phyloP scores from a whole-genome alignment of 2,888 invertebrate genomes.

The Phengaris arion region DNA sequence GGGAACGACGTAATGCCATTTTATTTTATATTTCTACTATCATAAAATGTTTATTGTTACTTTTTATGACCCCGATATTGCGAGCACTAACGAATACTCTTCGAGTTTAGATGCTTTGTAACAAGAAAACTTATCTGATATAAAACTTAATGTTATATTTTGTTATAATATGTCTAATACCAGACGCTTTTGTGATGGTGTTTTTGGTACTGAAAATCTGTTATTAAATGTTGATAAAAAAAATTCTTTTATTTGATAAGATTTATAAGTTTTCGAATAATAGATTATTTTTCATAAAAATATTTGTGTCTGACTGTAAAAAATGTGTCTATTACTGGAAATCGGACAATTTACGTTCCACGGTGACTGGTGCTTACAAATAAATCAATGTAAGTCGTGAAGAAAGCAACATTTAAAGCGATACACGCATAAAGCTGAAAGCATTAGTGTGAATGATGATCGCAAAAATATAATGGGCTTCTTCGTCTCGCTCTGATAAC shows the following conservation, averaged over 20 bases:
- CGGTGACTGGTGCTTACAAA: neutral
- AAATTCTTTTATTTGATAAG: constrained; percentile 1
- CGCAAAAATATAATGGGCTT: constrained; percentile 59
- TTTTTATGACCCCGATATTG: constrained; percentile 63
- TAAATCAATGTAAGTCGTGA: neutral
- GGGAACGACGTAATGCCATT: constrained; percentile 55
- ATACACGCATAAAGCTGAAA: constrained; percentile 31
- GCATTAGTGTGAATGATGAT: constrained; percentile 49
- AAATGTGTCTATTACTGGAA: neutral
- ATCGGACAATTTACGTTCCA: neutral
- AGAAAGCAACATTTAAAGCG: constrained; percentile 19
- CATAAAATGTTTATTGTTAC: constrained; percentile 66
- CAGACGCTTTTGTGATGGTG: constrained; percentile 8
- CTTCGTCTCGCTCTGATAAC: constrained; percentile 63
- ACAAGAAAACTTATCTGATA: constrained; percentile 17
- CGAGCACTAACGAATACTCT: constrained; percentile 41
- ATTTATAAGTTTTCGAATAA: neutral
- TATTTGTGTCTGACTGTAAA: neutral
- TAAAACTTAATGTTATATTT: constrained; percentile 13
- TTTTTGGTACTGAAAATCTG: constrained; percentile 14
- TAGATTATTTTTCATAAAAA: neutral
- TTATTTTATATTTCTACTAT: constrained; percentile 61
- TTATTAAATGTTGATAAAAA: constrained; percentile 19
- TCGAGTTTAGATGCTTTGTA: constrained; percentile 44
- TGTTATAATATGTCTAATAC: neutral